Evolutionary conservation across 2,113 vertebrate genomes (phyloP), one percentile per base, ranked within the genome.

Genomic region (Eretmochelys imbricata): DNA sequence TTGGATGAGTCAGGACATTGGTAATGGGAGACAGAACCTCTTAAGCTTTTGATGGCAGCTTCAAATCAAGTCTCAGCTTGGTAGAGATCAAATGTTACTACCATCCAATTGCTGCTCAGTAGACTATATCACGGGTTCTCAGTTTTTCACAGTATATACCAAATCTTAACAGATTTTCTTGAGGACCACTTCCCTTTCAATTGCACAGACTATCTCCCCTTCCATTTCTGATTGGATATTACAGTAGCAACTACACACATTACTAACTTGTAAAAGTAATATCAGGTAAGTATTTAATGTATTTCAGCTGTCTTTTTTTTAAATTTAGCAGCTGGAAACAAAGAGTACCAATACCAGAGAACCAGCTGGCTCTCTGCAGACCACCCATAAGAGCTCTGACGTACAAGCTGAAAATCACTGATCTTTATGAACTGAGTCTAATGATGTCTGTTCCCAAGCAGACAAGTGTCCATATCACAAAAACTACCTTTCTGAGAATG

Each of bases 401-500:
- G 24, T 78, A 78, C 25, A 48, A 78, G 75, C 46, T 48, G 25
- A 48, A 42, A 78, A 78, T 27, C 25, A 48, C 24, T 48, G 42
- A 46, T 48, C 75, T 76, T 48, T 46, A 46, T 25, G 38, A 48
- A 76, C 24, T 76, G 75, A 76, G 5, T 76, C 22, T 76, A 25
- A 76, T 51, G 42, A 93, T 90, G 94, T 25, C 12, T 46, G 53
- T 35, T 84, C 55, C 27, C 50, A 19, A 83, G 88, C 53, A 54
- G 78, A 22, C 25, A 57, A 42, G 11, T 17, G 93, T 9, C 11
- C 85, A 48, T 0, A 0, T 0, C 69, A 49, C 11, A 76, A 22
- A 10, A 3, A 24, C 24, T 1, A 12, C 79, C 22, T 4, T 83
- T 84, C 53, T 76, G 53, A 27, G 83, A 69, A n/a, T 89, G 80